Conservation (phyloP, 2,797 vertebrate species). For the Falco berigora region DNA sequence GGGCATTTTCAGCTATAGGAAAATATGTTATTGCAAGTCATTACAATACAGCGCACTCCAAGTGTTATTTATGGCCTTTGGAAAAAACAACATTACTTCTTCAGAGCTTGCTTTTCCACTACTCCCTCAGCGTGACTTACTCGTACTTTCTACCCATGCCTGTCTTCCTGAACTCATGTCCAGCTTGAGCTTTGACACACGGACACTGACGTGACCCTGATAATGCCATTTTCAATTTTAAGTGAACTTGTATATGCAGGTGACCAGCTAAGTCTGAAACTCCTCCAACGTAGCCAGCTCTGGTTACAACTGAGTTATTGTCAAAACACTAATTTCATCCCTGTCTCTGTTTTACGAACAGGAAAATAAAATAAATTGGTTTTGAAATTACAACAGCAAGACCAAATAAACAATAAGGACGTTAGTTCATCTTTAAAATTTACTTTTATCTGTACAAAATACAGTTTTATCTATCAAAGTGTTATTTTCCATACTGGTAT, state of each 20-base stretch:
- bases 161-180: neutral
- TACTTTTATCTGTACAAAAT: conserved; percentile 12
- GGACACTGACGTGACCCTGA: neutral
- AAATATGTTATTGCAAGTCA: neutral
- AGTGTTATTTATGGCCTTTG: neutral
- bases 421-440: neutral
- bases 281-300: neutral
- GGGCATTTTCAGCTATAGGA: neutral
- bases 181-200: neutral
- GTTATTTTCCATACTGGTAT: conserved; percentile 10
- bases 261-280: neutral
- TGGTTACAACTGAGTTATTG: neutral
- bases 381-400: neutral
- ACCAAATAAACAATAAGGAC: neutral
- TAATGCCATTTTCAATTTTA: neutral
- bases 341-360: neutral
- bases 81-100: neutral
- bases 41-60: neutral
- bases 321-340: neutral
- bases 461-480: neutral
- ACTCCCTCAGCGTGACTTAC: neutral
- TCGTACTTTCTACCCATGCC: rapidly evolving
- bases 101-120: neutral
- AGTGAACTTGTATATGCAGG: neutral
- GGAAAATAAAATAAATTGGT: neutral